Evolutionary conservation across 2,113 vertebrate genomes (phyloP).

Genomic region (Galbula dea): DNA sequence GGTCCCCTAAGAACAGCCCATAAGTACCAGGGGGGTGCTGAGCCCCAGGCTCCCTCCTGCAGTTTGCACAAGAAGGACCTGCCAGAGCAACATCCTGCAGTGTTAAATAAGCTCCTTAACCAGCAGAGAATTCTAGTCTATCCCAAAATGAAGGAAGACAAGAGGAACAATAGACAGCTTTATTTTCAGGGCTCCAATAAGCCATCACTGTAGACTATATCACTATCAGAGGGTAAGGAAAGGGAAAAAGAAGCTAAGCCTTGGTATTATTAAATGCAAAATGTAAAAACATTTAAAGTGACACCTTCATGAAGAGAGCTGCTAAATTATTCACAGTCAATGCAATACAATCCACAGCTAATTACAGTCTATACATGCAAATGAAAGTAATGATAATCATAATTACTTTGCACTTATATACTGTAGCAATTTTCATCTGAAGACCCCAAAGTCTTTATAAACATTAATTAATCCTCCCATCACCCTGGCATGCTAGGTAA

Average conservation of each 20-base stretch:
- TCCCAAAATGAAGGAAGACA: not conserved
- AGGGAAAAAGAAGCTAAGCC: not conserved
- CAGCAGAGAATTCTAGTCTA: not conserved
- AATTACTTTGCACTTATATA: conserved; percentile 61
- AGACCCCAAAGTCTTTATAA: conserved; percentile 51
- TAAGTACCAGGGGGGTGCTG: not conserved
- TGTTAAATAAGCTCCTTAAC: not conserved
- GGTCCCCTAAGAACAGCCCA: not conserved
- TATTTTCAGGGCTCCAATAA: not conserved
- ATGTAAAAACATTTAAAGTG: conserved; percentile 32
- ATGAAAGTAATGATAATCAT: conserved; percentile 58
- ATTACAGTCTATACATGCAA: conserved; percentile 62
- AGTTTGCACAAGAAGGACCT: not conserved
- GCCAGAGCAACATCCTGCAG: not conserved
- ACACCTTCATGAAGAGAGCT: conserved; percentile 18
- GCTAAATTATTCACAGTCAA: conserved; percentile 59
- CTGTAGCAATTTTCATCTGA: conserved; percentile 46
- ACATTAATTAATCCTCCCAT: conserved; percentile 60
- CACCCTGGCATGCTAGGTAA: not conserved
- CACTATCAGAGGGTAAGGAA: not conserved
- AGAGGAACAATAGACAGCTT: not conserved
- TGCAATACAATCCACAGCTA: conserved; percentile 60
- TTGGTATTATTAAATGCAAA: conserved; percentile 1
- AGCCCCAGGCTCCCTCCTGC: not conserved
- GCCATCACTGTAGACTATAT: not conserved